Conservation (phyloP, 1,140 invertebrate species). For the Drosophila kikkawai region DNA sequence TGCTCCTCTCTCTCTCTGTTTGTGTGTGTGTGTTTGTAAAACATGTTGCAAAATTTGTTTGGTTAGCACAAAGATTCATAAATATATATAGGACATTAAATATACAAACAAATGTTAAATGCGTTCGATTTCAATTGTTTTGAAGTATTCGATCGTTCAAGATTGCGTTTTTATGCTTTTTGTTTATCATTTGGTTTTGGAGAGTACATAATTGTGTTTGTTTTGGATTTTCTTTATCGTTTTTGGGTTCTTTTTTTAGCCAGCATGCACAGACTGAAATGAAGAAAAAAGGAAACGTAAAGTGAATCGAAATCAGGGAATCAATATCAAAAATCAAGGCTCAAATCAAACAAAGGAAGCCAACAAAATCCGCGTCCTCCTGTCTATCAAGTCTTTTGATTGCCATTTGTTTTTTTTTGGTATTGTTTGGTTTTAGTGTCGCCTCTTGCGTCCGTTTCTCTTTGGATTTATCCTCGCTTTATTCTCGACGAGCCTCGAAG, state of each 20-base stretch:
- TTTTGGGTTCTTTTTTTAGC: constrained; percentile 69
- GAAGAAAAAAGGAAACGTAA: constrained; percentile 73
- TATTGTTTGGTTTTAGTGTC: constrained; percentile 19
- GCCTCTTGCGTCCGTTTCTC: background rate
- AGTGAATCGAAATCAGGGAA: constrained; percentile 66
- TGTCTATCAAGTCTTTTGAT: constrained; percentile 80
- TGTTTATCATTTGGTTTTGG: constrained; percentile 43
- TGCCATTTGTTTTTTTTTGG: constrained; percentile 77
- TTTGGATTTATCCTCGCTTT: constrained; percentile 20
- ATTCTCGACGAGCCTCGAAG: constrained; percentile 24
- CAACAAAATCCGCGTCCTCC: constrained; percentile 36
- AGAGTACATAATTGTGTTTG: constrained; percentile 55
- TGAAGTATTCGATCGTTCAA: constrained; percentile 43
- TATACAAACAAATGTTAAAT: constrained; percentile 67
- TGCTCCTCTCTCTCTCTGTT: constrained; percentile 47
- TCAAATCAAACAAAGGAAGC: constrained; percentile 49
- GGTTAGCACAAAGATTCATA: constrained; percentile 52
- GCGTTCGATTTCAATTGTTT: constrained; percentile 54
- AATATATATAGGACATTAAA: constrained; percentile 34
- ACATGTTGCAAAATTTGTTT: constrained; percentile 63
- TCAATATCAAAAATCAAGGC: constrained; percentile 44
- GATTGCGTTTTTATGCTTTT: constrained; percentile 19
- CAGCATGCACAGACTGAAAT: constrained; percentile 85
- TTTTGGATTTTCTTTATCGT: constrained; percentile 39
- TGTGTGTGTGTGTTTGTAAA: constrained; percentile 56